Evolutionary conservation across 2,888 invertebrate genomes (phyloP).

Genomic region (Cephus nigrinus): DNA sequence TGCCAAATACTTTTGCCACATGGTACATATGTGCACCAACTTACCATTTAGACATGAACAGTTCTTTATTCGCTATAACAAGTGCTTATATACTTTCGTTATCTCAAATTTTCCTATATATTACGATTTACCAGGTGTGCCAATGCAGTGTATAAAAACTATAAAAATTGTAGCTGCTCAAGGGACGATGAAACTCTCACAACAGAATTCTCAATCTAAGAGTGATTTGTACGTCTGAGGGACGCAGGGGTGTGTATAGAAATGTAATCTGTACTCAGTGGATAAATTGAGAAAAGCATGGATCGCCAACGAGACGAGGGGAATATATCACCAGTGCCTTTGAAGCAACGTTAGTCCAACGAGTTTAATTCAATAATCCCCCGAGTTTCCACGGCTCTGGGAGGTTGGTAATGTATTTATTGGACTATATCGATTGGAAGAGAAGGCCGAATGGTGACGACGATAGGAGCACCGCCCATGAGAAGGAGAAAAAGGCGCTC

Average conservation of each 20-base stretch:
- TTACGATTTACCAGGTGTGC: background rate
- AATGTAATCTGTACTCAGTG: background rate
- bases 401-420: conserved; percentile 14
- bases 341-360: background rate
- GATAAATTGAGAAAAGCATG: background rate
- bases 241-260: background rate
- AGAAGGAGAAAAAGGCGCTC: conserved; percentile 26
- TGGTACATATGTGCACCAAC: background rate
- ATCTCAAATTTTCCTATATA: background rate
- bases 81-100: background rate
- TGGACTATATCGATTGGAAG: conserved; percentile 23
- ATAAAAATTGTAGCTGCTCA: background rate
- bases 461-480: conserved; percentile 7
- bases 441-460: conserved; percentile 21
- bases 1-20: background rate
- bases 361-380: background rate
- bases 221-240: background rate
- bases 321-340: background rate
- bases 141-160: background rate
- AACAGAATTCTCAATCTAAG: background rate
- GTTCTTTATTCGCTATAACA: background rate
- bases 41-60: background rate
- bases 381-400: background rate
- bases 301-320: background rate
- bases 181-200: background rate